Evolutionary conservation across 1,140 invertebrate species (phyloP).

Genomic region (Sycophila sp.): DNA sequence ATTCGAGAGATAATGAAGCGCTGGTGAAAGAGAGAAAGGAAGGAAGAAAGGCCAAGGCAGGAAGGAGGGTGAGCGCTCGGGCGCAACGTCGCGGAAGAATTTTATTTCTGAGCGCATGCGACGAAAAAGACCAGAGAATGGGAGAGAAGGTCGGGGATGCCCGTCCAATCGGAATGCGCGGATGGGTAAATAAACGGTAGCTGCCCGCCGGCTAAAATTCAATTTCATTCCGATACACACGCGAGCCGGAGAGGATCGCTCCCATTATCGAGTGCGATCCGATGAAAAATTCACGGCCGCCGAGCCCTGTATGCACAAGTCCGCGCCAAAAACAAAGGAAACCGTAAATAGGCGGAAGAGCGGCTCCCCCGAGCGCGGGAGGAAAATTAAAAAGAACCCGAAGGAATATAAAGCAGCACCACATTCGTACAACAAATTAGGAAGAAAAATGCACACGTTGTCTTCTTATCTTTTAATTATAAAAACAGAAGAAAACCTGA

Average conservation of each 20-base stretch:
- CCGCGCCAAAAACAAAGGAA: neutral
- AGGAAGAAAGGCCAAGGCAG: no score
- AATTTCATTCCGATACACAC: conserved; percentile 54
- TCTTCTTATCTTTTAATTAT: no score
- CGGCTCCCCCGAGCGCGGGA: neutral
- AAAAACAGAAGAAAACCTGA: no score
- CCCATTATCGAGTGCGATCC: conserved; percentile 45
- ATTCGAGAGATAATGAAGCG: conserved; percentile 22
- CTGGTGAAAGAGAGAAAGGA: no score
- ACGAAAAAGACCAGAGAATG: conserved; percentile 12
- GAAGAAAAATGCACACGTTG: no score
- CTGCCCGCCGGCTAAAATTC: conserved; percentile 43
- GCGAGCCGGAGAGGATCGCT: conserved; percentile 37
- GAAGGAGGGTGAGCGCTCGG: neutral
- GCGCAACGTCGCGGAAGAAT: conserved; percentile 43
- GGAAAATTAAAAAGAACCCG: neutral
- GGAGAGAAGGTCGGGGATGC: neutral
- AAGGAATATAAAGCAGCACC: conserved; percentile 4
- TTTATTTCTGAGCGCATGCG: conserved; percentile 43
- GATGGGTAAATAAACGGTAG: conserved; percentile 39
- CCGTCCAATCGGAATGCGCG: conserved; percentile 32
- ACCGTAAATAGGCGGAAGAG: neutral
- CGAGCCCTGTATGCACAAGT: neutral
- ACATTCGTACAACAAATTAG: no score
- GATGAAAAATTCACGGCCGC: neutral